Evolutionary conservation across 1,140 invertebrate species (phyloP), one percentile per base, ranked within the genome.

Genomic region (Drosophila neocordata): DNA sequence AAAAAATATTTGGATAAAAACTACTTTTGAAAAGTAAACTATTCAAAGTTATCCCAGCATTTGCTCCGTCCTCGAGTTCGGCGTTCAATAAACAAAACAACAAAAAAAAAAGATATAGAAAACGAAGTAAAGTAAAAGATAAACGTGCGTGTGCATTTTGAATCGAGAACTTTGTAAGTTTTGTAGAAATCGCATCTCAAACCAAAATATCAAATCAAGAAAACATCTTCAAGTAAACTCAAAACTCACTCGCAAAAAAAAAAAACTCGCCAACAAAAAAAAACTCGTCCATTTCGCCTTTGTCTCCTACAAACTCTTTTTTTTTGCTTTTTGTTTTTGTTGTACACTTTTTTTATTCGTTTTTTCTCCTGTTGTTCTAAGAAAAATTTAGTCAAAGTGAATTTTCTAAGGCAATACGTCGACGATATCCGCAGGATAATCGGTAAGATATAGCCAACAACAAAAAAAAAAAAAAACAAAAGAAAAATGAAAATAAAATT

Each of bases 391-490:
- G 88, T 76, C 90, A 92, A 91, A 89, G 90, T 92, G 91, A 92
- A 91, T 91, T 87, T 89, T 78, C 73, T 92, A 82, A 91, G 77
- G 91, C 91, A 92, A 87, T 92, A 92, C 85, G 88, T 92, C 90
- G 91, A 91, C 89, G 91, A 92, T 85, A 91, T 92, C 90, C 91
- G 91, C 85, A 91, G 90, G 89, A 91, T 92, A 66, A 92, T 92
- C 88, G 91, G 91, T 92, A 92, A 91, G 91, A 85, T 44, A 69
- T 48, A 48, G 41, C 41, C 15, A 48, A 48, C 13, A 18, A 18
- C 1, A 2, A 44, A 44, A 7, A 15, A 41, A 41, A 15, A 13
- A 41, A 44, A 44, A 44, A 44, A 13, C 15, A 15, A 2, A 44
- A 44, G 1, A 18, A 0, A 18, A 44, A 44, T 5, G 5, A 15